Conservation (phyloP, 23 tunicate species). For the Clavelina lepadiformis region DNA sequence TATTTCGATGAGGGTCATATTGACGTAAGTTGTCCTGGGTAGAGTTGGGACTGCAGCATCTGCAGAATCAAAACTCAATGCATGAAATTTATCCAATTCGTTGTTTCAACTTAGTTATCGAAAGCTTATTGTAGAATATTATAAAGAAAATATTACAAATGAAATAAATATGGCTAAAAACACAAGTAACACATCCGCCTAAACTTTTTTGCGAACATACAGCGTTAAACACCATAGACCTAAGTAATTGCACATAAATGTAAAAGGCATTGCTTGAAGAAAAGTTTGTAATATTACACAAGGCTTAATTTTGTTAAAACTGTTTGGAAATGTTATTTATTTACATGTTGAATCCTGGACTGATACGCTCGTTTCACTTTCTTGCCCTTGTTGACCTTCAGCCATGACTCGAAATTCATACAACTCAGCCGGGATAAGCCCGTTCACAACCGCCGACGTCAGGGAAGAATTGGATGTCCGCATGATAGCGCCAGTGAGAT, state of each 20-base stretch:
- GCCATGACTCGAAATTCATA: slow-evolving; percentile 19
- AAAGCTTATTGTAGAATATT: too few species aligned
- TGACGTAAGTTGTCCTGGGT: slow-evolving; percentile 12
- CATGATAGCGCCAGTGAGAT: background rate
- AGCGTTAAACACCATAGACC: too few species aligned
- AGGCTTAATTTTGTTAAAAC: background rate
- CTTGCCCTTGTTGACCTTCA: slow-evolving; percentile 7
- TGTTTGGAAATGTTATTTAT: slow-evolving; percentile 1
- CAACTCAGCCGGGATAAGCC: slow-evolving; percentile 10
- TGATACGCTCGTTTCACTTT: slow-evolving; percentile 7
- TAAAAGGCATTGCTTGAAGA: too few species aligned
- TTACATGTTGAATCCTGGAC: slow-evolving; percentile 34
- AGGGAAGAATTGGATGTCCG: slow-evolving; percentile 2
- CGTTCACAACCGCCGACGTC: slow-evolving; percentile 14
- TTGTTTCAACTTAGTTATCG: background rate
- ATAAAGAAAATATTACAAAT: too few species aligned
- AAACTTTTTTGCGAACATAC: too few species aligned
- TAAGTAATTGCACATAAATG: too few species aligned
- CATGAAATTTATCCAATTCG: background rate
- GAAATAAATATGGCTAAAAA: background rate
- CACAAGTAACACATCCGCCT: too few species aligned
- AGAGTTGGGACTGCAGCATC: slow-evolving; percentile 20
- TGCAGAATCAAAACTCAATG: slow-evolving; percentile 2
- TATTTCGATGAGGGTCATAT: slow-evolving; percentile 5
- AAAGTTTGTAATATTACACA: too few species aligned